phyloP scores from a whole-genome alignment of 2,888 invertebrate species.

The Muschampia plurimacula region DNA sequence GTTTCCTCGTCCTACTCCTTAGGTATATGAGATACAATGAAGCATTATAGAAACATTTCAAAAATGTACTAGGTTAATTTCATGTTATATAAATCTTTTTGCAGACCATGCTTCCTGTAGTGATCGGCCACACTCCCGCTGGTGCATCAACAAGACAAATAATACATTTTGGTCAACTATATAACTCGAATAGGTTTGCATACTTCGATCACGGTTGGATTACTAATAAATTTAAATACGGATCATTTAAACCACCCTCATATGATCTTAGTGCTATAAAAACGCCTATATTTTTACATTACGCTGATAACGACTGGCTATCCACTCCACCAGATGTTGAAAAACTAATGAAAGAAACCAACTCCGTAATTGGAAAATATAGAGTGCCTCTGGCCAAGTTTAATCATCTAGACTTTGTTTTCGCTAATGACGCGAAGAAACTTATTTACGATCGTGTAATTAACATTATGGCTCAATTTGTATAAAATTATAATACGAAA shows the following conservation, averaged over 20 bases:
- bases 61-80: no score
- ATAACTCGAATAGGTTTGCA: slow-evolving; percentile 74
- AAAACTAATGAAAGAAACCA: slow-evolving; percentile 68
- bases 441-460: slow-evolving; percentile 85
- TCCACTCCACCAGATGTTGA: slow-evolving; percentile 76
- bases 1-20: no score
- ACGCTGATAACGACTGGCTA: slow-evolving; percentile 82
- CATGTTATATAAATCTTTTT: slow-evolving; percentile 45
- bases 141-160: slow-evolving; percentile 79
- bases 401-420: slow-evolving; percentile 86
- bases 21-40: no score
- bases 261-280: slow-evolving; percentile 76
- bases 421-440: slow-evolving; percentile 83
- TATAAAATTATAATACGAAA: neutral
- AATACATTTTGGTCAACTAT: slow-evolving; percentile 81
- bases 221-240: slow-evolving; percentile 74
- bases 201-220: slow-evolving; percentile 80
- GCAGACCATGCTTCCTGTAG: slow-evolving; percentile 82
- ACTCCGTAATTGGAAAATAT: slow-evolving; percentile 74
- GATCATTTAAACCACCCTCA: slow-evolving; percentile 76
- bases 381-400: slow-evolving; percentile 75
- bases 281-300: slow-evolving; percentile 80
- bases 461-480: slow-evolving; percentile 64
- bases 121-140: slow-evolving; percentile 81
- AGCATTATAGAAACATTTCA: no score